Evolutionary conservation across 2,797 vertebrate genomes (phyloP), one percentile per base, ranked within the genome.

Genomic region (Hydrolagus colliei): DNA sequence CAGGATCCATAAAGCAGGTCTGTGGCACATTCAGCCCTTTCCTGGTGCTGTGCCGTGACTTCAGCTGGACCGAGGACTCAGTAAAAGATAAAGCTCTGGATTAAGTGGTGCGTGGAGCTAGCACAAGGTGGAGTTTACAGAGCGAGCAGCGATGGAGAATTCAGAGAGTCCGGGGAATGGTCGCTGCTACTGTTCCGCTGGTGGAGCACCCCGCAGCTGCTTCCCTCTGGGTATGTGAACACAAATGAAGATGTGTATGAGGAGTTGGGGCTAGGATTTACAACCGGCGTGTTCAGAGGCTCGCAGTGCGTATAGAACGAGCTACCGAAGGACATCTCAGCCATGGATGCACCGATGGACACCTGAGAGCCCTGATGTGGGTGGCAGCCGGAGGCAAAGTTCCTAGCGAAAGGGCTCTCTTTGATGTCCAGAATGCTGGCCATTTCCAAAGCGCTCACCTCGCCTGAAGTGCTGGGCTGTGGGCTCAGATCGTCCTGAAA

Each of bases 181-280:
- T 98, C 97, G 92, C 96, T 97, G 96, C 96, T 96, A 96, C 96
- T 96, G 96, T 96, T 95, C 95, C 97, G 94, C 94, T 97, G 97
- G 93, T 96, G 95, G 89, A 95, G 95, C 94, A 95, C 94, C 95
- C 97, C 95, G 90, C 97, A 98, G 92, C 94, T 93, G 87, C 92
- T 87, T 96, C 96, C 97, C 96, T 99, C 97, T 97, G 97, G 97
- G 96, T 97, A 97, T 96, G 96, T 98, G 96, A 98, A 98, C 93
- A 99, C 97, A 97, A 99, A 99, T 96, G 97, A 96, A 96, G 97
- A 98, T 93, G 97, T 96, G 94, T 96, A 97, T 96, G 97, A 96
- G 92, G 96, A 93, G 96, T 95, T 97, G 93, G 95, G 95, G 93
- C 41, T 95, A 94, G 93, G 94, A 96, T 20, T 86, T 20, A 73